These are phyloP conservation scores for Gallinago paraguaiae DNA, from an alignment of 2,113 vertebrate species.

Conservation along the genomic window DNA sequence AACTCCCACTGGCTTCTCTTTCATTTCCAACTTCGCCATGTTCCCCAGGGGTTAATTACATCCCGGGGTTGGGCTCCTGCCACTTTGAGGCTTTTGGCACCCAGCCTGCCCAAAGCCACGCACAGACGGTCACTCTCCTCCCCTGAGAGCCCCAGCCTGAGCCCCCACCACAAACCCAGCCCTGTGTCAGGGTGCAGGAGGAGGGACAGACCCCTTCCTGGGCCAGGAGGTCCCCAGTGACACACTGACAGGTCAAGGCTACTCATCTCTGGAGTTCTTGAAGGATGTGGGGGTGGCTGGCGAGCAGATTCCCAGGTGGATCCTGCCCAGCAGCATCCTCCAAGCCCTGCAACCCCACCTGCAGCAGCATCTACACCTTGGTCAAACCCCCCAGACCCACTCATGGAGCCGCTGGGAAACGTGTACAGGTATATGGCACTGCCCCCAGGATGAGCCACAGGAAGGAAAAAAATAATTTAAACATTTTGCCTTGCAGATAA, in stretches of 20 bases:
- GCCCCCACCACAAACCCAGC: accelerated
- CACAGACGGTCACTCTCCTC: accelerated
- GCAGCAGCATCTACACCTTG: neutral
- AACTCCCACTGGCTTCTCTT: neutral
- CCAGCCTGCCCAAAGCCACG: neutral
- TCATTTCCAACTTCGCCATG: neutral
- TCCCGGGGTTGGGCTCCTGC: neutral
- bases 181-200: accelerated
- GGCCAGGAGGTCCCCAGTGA: neutral
- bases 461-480: neutral
- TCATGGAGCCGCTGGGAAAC: neutral
- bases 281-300: accelerated
- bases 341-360: neutral
- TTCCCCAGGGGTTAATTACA: neutral
- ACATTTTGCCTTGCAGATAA: neutral
- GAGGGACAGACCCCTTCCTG: neutral
- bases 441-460: neutral
- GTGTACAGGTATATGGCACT: accelerated
- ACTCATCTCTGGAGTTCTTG: accelerated
- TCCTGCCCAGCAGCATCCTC: neutral
- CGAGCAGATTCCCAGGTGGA: accelerated
- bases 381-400: neutral
- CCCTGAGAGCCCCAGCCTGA: accelerated
- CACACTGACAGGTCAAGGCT: accelerated
- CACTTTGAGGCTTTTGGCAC: neutral